Conservation (phyloP, 53 echinoderm and acorn worm genomes). For the Astropecten irregularis region DNA sequence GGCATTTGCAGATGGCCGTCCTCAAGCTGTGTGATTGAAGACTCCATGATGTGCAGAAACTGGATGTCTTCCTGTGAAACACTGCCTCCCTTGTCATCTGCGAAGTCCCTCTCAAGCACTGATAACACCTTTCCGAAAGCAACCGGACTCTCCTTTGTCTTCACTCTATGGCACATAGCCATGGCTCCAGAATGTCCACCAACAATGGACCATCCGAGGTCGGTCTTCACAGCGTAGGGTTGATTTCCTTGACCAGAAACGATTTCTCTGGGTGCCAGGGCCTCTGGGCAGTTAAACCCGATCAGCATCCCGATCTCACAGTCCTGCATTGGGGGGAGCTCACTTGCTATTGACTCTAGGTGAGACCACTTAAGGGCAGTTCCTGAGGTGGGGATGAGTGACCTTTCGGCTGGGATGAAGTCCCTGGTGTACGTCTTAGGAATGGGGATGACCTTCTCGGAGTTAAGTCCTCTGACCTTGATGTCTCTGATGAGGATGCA, state of each 20-base stretch:
- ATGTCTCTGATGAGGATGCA: not conserved
- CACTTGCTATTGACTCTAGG: constrained; percentile 18
- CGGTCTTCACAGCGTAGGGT: no score
- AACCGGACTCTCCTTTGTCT: not conserved
- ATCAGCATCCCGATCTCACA: constrained; percentile 57
- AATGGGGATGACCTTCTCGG: constrained; percentile 38
- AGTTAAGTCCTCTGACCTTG: not conserved
- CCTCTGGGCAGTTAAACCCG: constrained; percentile 33
- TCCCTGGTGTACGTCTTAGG: constrained; percentile 67
- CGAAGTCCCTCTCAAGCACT: constrained; percentile 2
- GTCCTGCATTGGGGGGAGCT: constrained; percentile 27
- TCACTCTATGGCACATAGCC: not conserved
- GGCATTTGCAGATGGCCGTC: not conserved
- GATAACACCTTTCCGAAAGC: not conserved
- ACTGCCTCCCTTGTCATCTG: not conserved
- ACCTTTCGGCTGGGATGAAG: constrained; percentile 55
- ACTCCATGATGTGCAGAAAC: not conserved
- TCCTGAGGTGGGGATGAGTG: constrained; percentile 46
- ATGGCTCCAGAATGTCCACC: not conserved
- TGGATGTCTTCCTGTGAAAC: no score
- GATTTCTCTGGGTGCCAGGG: not conserved
- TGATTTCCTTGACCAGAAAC: not conserved
- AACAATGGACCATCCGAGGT: not conserved
- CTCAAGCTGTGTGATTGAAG: not conserved
- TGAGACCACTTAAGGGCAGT: constrained; percentile 46